These are phyloP conservation scores for Ptychoptera albimana DNA, from an alignment of 2,888 invertebrate genomes.

Conservation along the genomic window DNA sequence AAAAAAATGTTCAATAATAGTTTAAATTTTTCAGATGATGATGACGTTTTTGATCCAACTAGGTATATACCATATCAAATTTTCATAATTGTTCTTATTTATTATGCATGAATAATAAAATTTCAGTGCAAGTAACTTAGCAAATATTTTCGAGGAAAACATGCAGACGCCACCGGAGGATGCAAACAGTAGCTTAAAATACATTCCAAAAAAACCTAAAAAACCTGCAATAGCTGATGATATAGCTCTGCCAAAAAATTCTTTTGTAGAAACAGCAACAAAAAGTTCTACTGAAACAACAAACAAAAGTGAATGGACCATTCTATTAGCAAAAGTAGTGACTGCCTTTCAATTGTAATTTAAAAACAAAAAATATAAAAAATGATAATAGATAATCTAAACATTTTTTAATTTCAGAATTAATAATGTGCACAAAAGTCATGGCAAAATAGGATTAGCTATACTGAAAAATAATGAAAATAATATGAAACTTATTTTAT, in stretches of 20 bases:
- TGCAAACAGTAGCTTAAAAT: conserved; percentile 14
- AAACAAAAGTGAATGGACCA: conserved; percentile 11
- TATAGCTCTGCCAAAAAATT: background rate
- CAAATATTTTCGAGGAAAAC: background rate
- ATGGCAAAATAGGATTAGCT: conserved; percentile 32
- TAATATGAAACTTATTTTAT: conserved; percentile 16
- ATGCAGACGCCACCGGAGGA: conserved; percentile 2
- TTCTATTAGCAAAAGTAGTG: conserved; percentile 18
- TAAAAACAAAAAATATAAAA: background rate
- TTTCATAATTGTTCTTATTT: background rate
- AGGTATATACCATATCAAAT: background rate
- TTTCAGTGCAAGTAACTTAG: conserved; percentile 1
- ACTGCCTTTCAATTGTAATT: conserved; percentile 16
- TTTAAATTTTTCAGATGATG: conserved; percentile 9
- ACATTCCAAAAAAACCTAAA: conserved; percentile 14
- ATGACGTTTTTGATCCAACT: conserved; percentile 5
- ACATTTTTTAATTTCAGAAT: conserved; percentile 14
- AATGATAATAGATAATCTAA: background rate
- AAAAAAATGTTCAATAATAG: conserved; percentile 9
- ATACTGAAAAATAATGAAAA: conserved; percentile 22
- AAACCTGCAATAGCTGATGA: background rate
- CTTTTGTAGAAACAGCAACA: background rate
- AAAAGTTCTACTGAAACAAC: background rate
- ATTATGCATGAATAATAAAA: background rate
- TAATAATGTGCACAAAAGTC: conserved; percentile 18